Conservation (phyloP, 2,797 vertebrate genomes). For the Odontamblyopus lacepedii region DNA sequence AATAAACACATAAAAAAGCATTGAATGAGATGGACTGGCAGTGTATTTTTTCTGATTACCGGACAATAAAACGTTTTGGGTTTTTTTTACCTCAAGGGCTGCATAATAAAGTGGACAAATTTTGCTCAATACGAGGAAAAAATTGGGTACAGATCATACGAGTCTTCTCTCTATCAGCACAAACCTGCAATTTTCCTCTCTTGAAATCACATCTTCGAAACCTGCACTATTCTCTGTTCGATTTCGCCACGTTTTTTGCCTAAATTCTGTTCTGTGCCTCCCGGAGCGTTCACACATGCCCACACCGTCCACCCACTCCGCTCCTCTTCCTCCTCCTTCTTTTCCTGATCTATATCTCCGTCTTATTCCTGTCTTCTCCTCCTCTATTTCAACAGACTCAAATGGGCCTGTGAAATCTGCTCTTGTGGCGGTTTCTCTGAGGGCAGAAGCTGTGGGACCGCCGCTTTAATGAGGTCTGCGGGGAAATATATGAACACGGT, state of each 20-base stretch:
- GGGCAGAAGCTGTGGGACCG: conserved; percentile 55
- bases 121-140: too few relatives aligned
- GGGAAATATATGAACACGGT: conserved; percentile 60
- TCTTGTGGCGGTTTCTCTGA: conserved; percentile 53
- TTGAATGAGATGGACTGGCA: too few relatives aligned
- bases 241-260: conserved; percentile 39
- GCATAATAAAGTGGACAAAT: too few relatives aligned
- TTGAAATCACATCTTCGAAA: neutral
- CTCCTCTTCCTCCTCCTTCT: conserved; percentile 33
- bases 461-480: conserved; percentile 73
- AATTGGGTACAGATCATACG: too few relatives aligned
- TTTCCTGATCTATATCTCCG: conserved; percentile 53
- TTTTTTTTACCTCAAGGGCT: too few relatives aligned
- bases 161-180: too few relatives aligned
- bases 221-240: conserved; percentile 6
- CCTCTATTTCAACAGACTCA: conserved; percentile 43
- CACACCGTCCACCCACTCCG: conserved; percentile 65
- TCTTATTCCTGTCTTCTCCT: conserved; percentile 42
- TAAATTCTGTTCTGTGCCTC: conserved; percentile 51
- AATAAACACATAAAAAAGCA: too few relatives aligned
- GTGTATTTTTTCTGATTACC: too few relatives aligned
- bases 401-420: conserved; percentile 25
- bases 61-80: too few relatives aligned
- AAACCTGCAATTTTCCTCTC: neutral
- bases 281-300: conserved; percentile 67